Percentiles rank a stretch among this genome's conserved stretches.
These are phyloP conservation scores for Calyptomena viridis DNA, from an alignment of 2,113 vertebrate species.

Conservation along the genomic window DNA sequence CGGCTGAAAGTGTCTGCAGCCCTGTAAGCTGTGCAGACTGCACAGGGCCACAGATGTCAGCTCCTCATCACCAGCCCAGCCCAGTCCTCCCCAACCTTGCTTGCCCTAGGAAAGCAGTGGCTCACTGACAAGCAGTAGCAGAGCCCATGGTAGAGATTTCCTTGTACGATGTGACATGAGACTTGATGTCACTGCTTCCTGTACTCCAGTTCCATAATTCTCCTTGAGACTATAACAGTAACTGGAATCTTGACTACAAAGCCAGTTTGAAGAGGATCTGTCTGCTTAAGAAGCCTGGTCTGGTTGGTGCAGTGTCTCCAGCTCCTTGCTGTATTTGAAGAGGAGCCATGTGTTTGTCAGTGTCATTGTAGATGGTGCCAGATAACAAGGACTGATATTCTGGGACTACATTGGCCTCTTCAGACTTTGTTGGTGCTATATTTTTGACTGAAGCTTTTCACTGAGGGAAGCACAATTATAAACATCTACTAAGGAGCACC, in stretches of 20 bases:
- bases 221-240: neutral
- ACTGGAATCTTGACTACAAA: neutral
- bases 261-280: neutral
- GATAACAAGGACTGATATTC: neutral
- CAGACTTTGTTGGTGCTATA: neutral
- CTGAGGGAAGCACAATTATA: neutral
- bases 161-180: fast-evolving
- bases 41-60: neutral
- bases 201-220: neutral
- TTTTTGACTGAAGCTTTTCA: neutral
- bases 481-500: neutral
- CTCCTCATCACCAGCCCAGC: neutral
- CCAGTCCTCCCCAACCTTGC: neutral
- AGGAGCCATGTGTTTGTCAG: neutral
- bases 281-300: neutral
- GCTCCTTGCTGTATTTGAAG: neutral
- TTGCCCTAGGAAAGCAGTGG: neutral
- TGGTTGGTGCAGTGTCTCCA: neutral
- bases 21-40: neutral
- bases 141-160: fast-evolving
- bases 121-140: neutral
- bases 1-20: neutral
- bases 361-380: neutral
- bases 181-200: neutral
- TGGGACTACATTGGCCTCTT: neutral